Conservation (phyloP, 2,113 vertebrate species). For the Smithornis capensis region DNA sequence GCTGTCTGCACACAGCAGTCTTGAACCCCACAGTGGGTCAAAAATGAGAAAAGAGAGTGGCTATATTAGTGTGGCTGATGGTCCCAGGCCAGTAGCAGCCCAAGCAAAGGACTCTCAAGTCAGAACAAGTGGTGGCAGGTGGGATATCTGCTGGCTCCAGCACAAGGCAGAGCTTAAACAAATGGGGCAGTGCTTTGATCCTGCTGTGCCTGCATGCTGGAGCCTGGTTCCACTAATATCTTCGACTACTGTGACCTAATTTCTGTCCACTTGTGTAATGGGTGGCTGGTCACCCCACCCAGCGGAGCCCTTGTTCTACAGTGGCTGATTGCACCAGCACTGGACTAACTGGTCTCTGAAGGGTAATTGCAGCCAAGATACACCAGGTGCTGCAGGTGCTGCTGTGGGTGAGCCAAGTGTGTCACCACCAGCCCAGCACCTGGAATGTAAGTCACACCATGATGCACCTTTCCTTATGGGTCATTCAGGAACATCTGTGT, state of each 20-base stretch:
- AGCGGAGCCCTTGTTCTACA: neutral
- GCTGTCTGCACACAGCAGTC: neutral
- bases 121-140: neutral
- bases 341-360: constrained; percentile 21
- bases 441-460: neutral
- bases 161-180: neutral
- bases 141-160: neutral
- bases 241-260: neutral
- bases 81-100: neutral
- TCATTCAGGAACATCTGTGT: neutral
- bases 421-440: neutral
- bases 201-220: neutral
- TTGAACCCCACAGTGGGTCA: neutral
- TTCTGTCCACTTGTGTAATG: constrained; percentile 30
- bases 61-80: neutral
- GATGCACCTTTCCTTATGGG: neutral
- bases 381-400: neutral
- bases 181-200: neutral
- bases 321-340: neutral
- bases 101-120: neutral
- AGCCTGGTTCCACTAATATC: neutral
- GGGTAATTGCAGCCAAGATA: neutral
- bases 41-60: neutral
- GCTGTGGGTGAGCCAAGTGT: neutral
- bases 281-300: neutral